Percentiles rank a stretch among this genome's conserved stretches.
Evolutionary conservation across 2,113 vertebrate species (phyloP).

Genomic region (Lepisosteus osseus): DNA sequence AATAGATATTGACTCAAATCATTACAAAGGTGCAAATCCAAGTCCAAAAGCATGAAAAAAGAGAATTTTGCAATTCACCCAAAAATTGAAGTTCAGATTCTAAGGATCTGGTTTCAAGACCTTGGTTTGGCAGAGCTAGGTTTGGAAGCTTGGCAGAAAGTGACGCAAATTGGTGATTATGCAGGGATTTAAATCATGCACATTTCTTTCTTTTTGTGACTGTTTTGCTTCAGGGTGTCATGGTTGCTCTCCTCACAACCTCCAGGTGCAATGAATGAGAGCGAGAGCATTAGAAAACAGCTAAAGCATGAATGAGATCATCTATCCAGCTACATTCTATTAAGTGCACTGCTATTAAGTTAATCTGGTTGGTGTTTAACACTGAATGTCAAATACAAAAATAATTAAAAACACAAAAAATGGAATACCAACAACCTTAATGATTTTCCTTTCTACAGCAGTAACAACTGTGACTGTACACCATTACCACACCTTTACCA

Average conservation of each 20-base stretch:
- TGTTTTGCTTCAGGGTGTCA: too few species aligned
- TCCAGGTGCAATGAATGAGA: neutral
- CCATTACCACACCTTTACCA: too few species aligned
- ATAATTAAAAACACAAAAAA: too few species aligned
- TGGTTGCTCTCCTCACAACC: neutral
- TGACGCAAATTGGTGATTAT: conserved; percentile 10
- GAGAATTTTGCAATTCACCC: conserved; percentile 3
- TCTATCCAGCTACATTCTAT: neutral
- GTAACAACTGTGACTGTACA: too few species aligned
- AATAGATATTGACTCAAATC: conserved; percentile 7
- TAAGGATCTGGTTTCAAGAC: conserved; percentile 18
- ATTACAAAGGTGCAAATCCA: conserved; percentile 1
- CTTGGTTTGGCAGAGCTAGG: neutral
- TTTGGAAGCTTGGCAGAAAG: neutral
- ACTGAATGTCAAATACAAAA: too few species aligned
- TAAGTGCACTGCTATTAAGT: neutral
- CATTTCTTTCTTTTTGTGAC: too few species aligned
- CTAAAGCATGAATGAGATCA: neutral
- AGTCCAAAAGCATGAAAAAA: neutral
- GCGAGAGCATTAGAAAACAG: neutral
- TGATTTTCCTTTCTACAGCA: too few species aligned
- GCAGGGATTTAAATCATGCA: conserved; percentile 9
- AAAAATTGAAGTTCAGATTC: conserved; percentile 17
- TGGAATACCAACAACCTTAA: too few species aligned
- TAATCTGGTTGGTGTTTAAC: neutral